Base-by-base conservation (phyloP, 1,140 invertebrate species). In the Carposina sasakii region DNA sequence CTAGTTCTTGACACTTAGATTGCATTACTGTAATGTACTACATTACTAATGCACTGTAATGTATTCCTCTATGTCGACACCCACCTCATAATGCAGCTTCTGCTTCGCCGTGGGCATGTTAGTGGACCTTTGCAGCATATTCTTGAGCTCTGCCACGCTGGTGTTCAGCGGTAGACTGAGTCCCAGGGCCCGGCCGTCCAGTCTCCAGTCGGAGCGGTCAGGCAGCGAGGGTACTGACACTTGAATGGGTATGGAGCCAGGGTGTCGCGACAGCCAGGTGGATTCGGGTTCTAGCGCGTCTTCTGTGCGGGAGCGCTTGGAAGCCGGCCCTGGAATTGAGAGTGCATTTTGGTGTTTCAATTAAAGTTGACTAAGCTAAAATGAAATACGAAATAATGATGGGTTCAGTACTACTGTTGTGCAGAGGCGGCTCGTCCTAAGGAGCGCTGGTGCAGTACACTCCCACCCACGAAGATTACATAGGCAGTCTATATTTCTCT, bases 61-160 rank as follows among this genome's bases (percentile, higher is more conserved):
- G n/a, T n/a, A n/a, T n/a, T n/a, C n/a, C n/a, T n/a, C n/a, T n/a
- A n/a, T n/a, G 31, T 46, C 24, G 49, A 81, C 79, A 81, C 85
- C n/a, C n/a, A 95, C 94, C 82, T 97, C 95, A 71, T 92, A 92
- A 57, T 96, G 92, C 10, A 99, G 83, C 82, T 99, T 99, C 82
- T 99, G 98, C 86, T 99, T 99, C 43, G 96, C 96, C 36, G 93
- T 94, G n/a, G 97, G 96, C 90, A 99, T 94, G 30, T 93, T 93
- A 44, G 93, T 93, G 61, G 92, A 88, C 62, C 99, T 94, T 67
- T 96, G 93, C 48, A 99, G 89, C 67, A 94, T 92, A 1, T 91
- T 90, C 83, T 99, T 99, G 39, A 99, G 88, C 16, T 91, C 91
- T 23, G 94, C 89, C 1, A 98, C 91, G 1, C 90, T 88, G 57